A percentile compares a stretch with the other conserved stretches of the same genome.
phyloP scores from a whole-genome alignment of 1,140 invertebrate genomes.

The Aphelinus certus region DNA sequence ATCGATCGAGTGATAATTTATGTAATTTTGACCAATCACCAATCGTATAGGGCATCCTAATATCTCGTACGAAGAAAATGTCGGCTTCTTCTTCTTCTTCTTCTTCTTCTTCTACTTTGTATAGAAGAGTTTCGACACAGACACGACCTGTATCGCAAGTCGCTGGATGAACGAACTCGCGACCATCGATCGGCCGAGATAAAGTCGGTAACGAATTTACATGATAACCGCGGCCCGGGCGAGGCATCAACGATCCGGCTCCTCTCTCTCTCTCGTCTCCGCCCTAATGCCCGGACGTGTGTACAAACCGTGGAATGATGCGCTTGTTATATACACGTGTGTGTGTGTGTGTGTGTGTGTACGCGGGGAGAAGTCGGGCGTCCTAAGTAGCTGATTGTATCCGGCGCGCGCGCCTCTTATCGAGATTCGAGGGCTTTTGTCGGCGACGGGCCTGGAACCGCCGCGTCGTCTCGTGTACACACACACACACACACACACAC shows the following conservation, averaged over 20 bases:
- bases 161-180: neutral
- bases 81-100: no score
- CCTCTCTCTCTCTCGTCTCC: neutral
- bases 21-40: neutral
- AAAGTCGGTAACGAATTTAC: no score
- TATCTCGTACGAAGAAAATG: no score
- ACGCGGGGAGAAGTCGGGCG: conserved; percentile 14
- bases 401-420: conserved; percentile 16
- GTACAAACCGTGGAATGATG: conserved; percentile 5
- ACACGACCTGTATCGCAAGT: neutral
- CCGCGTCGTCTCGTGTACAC: no score
- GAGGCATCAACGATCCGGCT: no score
- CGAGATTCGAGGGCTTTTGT: conserved; percentile 27
- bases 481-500: no score
- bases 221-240: no score
- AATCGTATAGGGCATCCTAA: no score
- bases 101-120: neutral
- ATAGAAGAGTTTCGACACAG: neutral
- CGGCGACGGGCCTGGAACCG: neutral
- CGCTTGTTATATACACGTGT: neutral
- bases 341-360: neutral
- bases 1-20: neutral
- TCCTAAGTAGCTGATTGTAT: conserved; percentile 34
- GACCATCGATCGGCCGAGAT: neutral
- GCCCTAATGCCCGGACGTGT: neutral